Evolutionary conservation across 2,888 invertebrate genomes (phyloP), one percentile per base, ranked within the genome.

Genomic region (Drosophila seclusa): DNA sequence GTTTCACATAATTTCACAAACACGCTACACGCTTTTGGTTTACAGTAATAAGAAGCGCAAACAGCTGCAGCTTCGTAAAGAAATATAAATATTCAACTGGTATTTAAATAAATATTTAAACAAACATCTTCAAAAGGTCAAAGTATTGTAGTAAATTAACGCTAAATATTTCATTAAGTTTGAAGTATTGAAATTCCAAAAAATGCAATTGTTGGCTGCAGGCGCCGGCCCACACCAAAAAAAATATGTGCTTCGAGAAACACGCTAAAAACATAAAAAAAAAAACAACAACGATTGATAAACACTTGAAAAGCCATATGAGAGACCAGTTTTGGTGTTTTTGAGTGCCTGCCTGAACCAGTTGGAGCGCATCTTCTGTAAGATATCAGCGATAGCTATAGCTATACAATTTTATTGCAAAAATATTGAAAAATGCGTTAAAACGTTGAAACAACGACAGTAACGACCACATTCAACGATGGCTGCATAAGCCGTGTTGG

Each of bases 391-490:
- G 36, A 55, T 55, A 61, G 62, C 71, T 27, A 38, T 38, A 64
- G 62, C 64, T 18, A 75, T 68, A 79, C 68, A 75, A 73, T 83
- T 85, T 89, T 86, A 89, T 86, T 86, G 85, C 85, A 86, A 86
- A 86, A 86, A 86, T 86, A 86, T 86, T 86, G 87, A 89, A 89
- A 85, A 86, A 88, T 84, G 89, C 89, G 85, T 89, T 82, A 66
- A 73, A 45, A 27, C 83, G 45, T 24, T 45, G 16, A 45, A 80
- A 76, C 83, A 80, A 69, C 78, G 65, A 42, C 63, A 70, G 59
- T 50, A 65, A 60, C 52, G 55, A 40, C 62, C 50, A 62, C 63
- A 71, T 45, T 45, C 45, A 45, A 27, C 13, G 42, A 70, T 66
- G 63, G 68, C 67, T 68, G 64, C 71, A 75, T 76, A 73, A 60